These are phyloP conservation scores for Hemistola chrysoprasaria DNA, from an alignment of 2,888 invertebrate genomes.

Conservation along the genomic window DNA sequence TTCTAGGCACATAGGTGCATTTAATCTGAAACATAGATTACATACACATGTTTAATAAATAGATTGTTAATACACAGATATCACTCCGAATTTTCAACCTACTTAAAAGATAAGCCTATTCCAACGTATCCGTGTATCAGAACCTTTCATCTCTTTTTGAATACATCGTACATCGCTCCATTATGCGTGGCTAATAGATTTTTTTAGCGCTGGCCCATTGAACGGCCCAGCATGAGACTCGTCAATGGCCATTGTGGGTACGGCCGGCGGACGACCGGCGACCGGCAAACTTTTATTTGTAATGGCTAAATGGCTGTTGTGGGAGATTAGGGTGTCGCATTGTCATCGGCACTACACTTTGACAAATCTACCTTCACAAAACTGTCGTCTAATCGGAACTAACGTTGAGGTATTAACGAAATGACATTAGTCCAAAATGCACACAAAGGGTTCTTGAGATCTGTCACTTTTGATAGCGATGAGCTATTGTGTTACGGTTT, in stretches of 20 bases:
- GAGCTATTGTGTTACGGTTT: constrained; percentile 57
- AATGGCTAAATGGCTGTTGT: constrained; percentile 70
- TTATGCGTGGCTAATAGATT: constrained; percentile 80
- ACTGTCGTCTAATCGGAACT: constrained; percentile 31
- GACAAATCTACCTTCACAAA: constrained; percentile 45
- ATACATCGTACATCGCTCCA: constrained; percentile 62
- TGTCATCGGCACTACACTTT: constrained; percentile 61
- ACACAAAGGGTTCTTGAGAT: constrained; percentile 63
- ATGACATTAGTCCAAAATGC: constrained; percentile 45
- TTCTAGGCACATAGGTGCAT: no score
- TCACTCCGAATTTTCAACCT: constrained; percentile 1
- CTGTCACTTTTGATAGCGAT: constrained; percentile 68
- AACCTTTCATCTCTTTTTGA: constrained; percentile 52
- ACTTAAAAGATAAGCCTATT: constrained; percentile 29
- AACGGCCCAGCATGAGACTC: constrained; percentile 73
- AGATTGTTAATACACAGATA: background rate
- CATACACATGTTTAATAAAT: no score
- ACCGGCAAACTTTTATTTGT: constrained; percentile 74
- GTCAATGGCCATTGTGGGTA: constrained; percentile 75
- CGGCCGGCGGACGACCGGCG: constrained; percentile 50
- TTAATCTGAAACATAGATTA: constrained; percentile 6
- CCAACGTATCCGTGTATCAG: constrained; percentile 44
- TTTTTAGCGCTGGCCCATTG: constrained; percentile 75
- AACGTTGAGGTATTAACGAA: constrained; percentile 27
- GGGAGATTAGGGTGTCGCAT: constrained; percentile 73